Percentiles rank a stretch among this genome's conserved stretches.
These are phyloP conservation scores for Chaetodon auriga DNA, from an alignment of 2,113 vertebrate genomes.

Conservation along the genomic window DNA sequence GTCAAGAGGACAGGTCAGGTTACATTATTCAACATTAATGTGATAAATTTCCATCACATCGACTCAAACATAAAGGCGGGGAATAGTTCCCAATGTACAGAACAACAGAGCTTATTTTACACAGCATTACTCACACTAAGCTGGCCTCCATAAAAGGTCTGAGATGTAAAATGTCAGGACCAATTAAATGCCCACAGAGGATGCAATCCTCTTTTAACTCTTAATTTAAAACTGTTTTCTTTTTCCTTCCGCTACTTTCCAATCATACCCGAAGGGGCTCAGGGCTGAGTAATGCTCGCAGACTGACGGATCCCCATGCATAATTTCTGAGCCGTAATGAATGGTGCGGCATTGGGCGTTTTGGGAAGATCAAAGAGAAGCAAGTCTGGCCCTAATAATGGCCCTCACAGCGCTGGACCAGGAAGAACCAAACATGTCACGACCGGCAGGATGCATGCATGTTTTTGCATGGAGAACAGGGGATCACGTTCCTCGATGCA, in stretches of 20 bases:
- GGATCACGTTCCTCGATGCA: constrained; percentile 5
- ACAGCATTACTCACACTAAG: constrained; percentile 15
- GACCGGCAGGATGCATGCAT: constrained; percentile 21
- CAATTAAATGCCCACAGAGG: constrained; percentile 35
- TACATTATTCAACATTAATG: background rate
- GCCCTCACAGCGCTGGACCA: constrained; percentile 38
- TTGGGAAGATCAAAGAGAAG: constrained; percentile 63
- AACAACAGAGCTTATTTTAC: background rate
- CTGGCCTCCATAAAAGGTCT: constrained; percentile 8
- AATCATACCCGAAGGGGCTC: constrained; percentile 12
- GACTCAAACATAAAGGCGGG: background rate
- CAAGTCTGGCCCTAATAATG: constrained; percentile 64
- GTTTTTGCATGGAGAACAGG: constrained; percentile 22
- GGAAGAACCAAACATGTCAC: constrained; percentile 51
- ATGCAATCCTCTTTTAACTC: constrained; percentile 24
- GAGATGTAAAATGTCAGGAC: constrained; percentile 38
- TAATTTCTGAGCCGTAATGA: constrained; percentile 51
- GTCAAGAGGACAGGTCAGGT: constrained; percentile 4
- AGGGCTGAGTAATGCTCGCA: constrained; percentile 27
- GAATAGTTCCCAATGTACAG: background rate
- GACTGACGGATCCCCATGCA: constrained; percentile 49
- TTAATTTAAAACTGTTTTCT: constrained; percentile 41
- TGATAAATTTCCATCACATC: background rate
- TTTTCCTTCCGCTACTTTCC: background rate
- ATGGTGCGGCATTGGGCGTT: constrained; percentile 24